Conservation (phyloP, 92 coral and sea anemone species). For the Epizoanthus stellaris region DNA sequence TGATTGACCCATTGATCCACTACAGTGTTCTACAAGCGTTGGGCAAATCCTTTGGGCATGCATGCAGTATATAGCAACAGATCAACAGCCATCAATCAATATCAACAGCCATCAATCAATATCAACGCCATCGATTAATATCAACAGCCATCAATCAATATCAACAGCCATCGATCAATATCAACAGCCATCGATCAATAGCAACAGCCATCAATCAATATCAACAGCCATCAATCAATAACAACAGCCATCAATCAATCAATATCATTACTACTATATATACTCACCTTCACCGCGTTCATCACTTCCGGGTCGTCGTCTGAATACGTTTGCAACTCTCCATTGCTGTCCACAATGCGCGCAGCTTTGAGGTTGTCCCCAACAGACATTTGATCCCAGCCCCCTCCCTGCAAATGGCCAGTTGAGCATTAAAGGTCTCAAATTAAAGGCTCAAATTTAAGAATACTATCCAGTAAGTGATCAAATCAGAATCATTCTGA, state of each 20-base stretch:
- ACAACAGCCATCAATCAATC: too few species aligned
- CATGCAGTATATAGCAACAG: too few species aligned
- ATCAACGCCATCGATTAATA: neutral
- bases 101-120: neutral
- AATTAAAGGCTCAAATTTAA: too few species aligned
- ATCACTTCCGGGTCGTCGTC: conserved; percentile 33
- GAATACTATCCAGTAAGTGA: too few species aligned
- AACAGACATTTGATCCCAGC: conserved; percentile 45
- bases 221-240: neutral
- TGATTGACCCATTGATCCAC: too few species aligned
- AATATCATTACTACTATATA: too few species aligned
- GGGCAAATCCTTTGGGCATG: too few species aligned
- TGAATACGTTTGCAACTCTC: conserved; percentile 14
- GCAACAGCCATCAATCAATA: neutral
- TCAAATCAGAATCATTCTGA: too few species aligned
- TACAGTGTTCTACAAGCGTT: too few species aligned
- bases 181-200: neutral
- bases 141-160: neutral
- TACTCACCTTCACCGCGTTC: conserved; percentile 51
- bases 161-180: neutral
- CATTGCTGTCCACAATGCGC: conserved; percentile 42
- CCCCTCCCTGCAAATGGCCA: conserved; percentile 47
- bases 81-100: neutral
- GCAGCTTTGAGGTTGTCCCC: conserved; percentile 41
- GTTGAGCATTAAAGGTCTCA: too few species aligned